These are phyloP conservation scores for Plotosus lineatus DNA, from an alignment of 2,113 vertebrate species.

Conservation along the genomic window DNA sequence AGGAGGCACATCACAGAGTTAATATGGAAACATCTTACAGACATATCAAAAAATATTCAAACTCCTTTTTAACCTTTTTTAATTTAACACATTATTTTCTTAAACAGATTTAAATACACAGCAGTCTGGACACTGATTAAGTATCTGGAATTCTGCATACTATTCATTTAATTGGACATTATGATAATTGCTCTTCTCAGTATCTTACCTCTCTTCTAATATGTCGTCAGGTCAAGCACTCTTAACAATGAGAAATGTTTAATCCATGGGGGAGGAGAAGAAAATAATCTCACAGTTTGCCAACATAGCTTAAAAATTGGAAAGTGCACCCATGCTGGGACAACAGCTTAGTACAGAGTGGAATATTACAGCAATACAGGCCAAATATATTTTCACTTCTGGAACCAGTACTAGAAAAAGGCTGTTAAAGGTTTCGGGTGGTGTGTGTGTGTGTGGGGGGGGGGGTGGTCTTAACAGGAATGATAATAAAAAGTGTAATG, in stretches of 20 bases:
- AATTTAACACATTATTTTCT: slow-evolving; percentile 37
- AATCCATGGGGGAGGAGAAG: slow-evolving; percentile 35
- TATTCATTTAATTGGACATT: slow-evolving; percentile 46
- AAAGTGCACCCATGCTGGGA: slow-evolving; percentile 20
- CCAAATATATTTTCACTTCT: slow-evolving; percentile 18
- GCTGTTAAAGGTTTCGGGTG: background rate
- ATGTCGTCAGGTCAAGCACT: slow-evolving; percentile 21
- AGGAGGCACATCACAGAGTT: too few relatives aligned
- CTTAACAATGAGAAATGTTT: slow-evolving; percentile 46
- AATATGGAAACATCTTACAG: background rate
- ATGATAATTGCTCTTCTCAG: slow-evolving; percentile 48
- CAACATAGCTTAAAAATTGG: slow-evolving; percentile 31
- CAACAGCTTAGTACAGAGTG: slow-evolving; percentile 28
- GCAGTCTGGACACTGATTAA: slow-evolving; percentile 34
- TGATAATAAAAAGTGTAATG: slow-evolving; percentile 44
- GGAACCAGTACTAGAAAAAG: background rate
- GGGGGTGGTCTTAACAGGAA: too few relatives aligned
- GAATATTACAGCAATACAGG: slow-evolving; percentile 38
- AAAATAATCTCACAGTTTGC: slow-evolving; percentile 35
- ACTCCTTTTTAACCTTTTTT: slow-evolving; percentile 15
- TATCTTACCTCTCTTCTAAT: slow-evolving; percentile 49
- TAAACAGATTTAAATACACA: background rate
- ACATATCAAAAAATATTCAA: background rate
- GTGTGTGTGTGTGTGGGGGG: too few relatives aligned
- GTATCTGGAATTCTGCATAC: slow-evolving; percentile 46